Evolutionary conservation across 2,113 vertebrate genomes (phyloP), one percentile per base, ranked within the genome.

Genomic region (Hirundichthys speculiger): DNA sequence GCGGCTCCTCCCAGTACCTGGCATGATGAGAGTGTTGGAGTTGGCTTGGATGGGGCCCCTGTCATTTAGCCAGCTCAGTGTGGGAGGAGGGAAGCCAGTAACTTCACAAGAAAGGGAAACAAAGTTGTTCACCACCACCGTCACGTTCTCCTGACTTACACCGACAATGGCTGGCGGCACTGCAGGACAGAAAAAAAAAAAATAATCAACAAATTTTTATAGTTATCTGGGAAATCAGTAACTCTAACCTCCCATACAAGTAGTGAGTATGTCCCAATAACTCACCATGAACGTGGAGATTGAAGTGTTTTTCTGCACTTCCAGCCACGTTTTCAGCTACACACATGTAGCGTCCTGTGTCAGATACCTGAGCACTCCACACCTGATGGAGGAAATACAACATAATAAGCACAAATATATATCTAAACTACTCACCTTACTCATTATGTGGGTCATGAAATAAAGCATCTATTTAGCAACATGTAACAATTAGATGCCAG

Each of bases 211-310:
- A n/a, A n/a, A 42, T 16, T n/a, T 42, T 7, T 42, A 41, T 13
- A 16, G 41, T 43, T n/a, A 42, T 6, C 25, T 27, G 25, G 25
- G 6, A 42, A 43, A 16, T 14, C 12, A 14, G 15, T 43, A 5
- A 7, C n/a, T 13, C 6, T 15, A 43, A 7, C 41, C 30, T 10
- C 41, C 13, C 16, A 41, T 15, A 42, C 16, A 19, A 39, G 1
- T 15, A 19, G 1, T 25, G 6, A 52, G 13, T 45, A 13, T 20
- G 5, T 3, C 48, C 2, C n/a, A 49, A 27, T 38, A 45, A 75
- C 95, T 94, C 84, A 99, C 98, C 90, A 0, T 98, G 94, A 73
- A 99, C 94, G 39, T 98, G 95, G 43, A 99, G 91, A 79, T 98
- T 96, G 74, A 98, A 98, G 30, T 91, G 91, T 67, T 98, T 99